Percentiles rank a stretch among this genome's conserved stretches.
phyloP scores from a whole-genome alignment of 2,113 vertebrate species.

The Ancistrus triradiatus region DNA sequence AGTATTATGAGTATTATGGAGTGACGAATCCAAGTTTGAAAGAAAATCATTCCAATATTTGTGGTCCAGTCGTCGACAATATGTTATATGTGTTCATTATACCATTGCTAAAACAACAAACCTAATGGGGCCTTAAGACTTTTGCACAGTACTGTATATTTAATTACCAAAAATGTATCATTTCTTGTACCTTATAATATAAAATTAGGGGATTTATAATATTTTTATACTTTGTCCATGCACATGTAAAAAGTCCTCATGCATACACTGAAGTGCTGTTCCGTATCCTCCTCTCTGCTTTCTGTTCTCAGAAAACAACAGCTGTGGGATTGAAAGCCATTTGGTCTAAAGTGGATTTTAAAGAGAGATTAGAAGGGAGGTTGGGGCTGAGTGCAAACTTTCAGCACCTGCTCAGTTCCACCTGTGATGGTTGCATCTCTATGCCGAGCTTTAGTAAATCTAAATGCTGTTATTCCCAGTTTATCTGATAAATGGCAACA shows the following conservation, averaged over 20 bases:
- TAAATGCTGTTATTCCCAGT: not conserved
- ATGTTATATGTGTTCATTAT: no score
- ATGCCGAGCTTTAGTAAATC: not conserved
- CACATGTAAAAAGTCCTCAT: not conserved
- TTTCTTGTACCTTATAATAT: no score
- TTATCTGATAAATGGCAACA: conserved; percentile 1
- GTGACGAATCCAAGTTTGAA: no score
- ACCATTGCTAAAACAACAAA: no score
- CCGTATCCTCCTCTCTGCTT: conserved; percentile 28
- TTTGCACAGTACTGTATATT: no score
- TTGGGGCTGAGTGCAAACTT: conserved; percentile 17
- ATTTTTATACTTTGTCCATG: not conserved
- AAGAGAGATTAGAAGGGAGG: conserved; percentile 24
- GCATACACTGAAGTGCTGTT: conserved; percentile 30
- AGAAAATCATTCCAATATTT: no score
- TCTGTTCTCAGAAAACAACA: conserved; percentile 39
- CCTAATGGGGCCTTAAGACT: no score
- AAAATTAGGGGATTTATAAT: not conserved
- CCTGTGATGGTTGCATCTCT: not conserved
- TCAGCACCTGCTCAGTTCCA: conserved; percentile 25
- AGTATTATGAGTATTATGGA: no score
- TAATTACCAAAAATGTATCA: no score
- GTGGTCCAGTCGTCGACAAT: no score
- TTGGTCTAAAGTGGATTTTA: conserved; percentile 21
- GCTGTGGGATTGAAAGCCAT: conserved; percentile 11